phyloP scores from a whole-genome alignment of 2,888 invertebrate genomes.

The Noctua janthe region DNA sequence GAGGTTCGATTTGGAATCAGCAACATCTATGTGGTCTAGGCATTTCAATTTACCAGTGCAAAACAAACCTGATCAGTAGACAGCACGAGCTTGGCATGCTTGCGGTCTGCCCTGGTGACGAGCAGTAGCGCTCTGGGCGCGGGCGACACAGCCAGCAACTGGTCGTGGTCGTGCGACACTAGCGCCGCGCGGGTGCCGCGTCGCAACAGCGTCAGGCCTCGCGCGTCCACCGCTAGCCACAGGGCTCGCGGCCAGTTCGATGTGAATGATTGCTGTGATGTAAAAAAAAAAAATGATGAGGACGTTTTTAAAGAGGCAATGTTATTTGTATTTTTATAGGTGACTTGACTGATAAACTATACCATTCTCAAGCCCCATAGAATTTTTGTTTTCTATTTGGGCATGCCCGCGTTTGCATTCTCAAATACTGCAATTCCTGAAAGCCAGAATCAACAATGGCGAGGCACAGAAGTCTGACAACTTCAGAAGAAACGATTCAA shows the following conservation, averaged over 20 bases:
- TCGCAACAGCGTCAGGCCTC: slow-evolving; percentile 97
- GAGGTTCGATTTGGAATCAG: background rate
- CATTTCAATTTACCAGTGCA: too few relatives aligned
- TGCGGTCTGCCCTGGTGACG: slow-evolving; percentile 96
- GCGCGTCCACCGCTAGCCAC: slow-evolving; percentile 98
- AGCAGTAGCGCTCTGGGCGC: slow-evolving; percentile 98
- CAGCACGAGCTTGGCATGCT: slow-evolving; percentile 98
- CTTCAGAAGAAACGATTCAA: too few relatives aligned
- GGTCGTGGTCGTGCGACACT: slow-evolving; percentile 97
- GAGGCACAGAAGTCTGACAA: background rate
- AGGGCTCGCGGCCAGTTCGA: slow-evolving; percentile 98
- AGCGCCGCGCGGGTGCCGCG: slow-evolving; percentile 96
- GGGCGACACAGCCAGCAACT: slow-evolving; percentile 97
- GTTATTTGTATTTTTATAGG: too few relatives aligned
- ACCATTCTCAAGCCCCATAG: background rate
- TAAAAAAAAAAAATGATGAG: background rate
- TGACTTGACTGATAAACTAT: background rate
- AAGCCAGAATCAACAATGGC: background rate
- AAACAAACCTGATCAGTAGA: slow-evolving; percentile 95
- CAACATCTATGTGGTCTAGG: background rate
- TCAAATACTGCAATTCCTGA: background rate
- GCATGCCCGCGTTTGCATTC: background rate
- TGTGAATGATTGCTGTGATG: slow-evolving; percentile 96
- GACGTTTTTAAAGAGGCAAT: background rate
- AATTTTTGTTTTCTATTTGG: background rate